Conservation (phyloP, 2,113 vertebrate species). For the Octodon degus region DNA sequence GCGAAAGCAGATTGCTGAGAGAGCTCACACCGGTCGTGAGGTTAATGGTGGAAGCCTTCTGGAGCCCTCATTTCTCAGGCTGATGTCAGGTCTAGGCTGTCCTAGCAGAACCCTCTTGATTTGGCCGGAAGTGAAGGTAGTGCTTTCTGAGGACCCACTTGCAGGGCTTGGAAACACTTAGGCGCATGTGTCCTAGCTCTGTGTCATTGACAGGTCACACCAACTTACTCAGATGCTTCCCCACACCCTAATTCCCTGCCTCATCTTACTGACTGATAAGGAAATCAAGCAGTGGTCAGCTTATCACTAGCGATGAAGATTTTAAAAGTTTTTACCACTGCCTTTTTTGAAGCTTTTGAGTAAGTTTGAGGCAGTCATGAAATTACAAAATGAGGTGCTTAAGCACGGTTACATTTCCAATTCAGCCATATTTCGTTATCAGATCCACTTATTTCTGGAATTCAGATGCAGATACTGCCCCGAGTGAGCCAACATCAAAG, state of each 20-base stretch:
- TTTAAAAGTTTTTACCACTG: neutral
- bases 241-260: neutral
- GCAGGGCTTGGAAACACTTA: neutral
- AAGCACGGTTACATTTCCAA: neutral
- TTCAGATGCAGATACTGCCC: neutral
- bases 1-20: neutral
- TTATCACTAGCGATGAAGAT: constrained; percentile 34
- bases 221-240: neutral
- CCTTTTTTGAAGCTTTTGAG: neutral
- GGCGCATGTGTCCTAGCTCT: neutral
- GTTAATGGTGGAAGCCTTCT: neutral
- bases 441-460: constrained; percentile 9
- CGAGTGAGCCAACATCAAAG: neutral
- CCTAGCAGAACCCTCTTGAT: neutral
- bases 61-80: neutral
- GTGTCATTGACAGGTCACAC: neutral
- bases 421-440: neutral
- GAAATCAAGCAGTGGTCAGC: constrained; percentile 20
- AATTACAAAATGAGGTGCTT: constrained; percentile 13
- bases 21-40: neutral
- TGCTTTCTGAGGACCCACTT: neutral
- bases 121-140: neutral
- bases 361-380: neutral
- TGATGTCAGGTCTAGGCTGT: neutral
- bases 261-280: neutral